Base-by-base conservation (phyloP, 1,140 invertebrate genomes). In the Drosophila kikkawai region DNA sequence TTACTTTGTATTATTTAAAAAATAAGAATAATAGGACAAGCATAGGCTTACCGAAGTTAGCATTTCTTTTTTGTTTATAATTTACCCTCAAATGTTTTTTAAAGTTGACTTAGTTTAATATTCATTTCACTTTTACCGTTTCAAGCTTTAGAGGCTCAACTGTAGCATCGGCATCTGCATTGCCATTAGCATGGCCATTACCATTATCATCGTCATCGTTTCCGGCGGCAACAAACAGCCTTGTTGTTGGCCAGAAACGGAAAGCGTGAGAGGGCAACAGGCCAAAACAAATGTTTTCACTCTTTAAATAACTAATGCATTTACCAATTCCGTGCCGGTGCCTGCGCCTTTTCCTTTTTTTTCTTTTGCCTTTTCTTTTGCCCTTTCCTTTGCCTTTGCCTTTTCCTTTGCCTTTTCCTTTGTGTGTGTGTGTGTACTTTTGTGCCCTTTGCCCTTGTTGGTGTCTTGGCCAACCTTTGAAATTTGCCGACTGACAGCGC, bases 251-350 rank as follows among this genome's bases (percentile, higher is more conserved):
- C 36, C 44, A n/a, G 22, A 42, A 22, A 11, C 22, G 29, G 48
- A 70, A 57, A 8, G 42, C 71, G 51, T 32, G 42, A 15, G 45
- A 44, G 75, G 63, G 58, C 73, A 78, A 68, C 53, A 68, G 74
- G 58, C 42, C 58, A 79, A 64, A 74, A 66, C 67, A 79, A 79
- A 79, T 73, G 77, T 79, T 79, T 79, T 79, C 68, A 66, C 67
- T 79, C 77, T 75, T 80, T 84, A 79, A 88, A 88, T 90, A 90
- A 71, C 85, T 81, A 90, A 88, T 87, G 84, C 87, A 84, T 82
- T 86, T 79, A 44, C 51, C 65, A 64, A 64, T 64, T 61, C 32
- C 36, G 55, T 57, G 19, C 1, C 22, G 17, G 32, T 67, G 58
- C 26, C 48, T 9, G 26, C 15, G 19, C 42, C 47, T 19, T 44